Evolutionary conservation across 2,113 vertebrate species (phyloP).

Genomic region (Charadrius vociferus): DNA sequence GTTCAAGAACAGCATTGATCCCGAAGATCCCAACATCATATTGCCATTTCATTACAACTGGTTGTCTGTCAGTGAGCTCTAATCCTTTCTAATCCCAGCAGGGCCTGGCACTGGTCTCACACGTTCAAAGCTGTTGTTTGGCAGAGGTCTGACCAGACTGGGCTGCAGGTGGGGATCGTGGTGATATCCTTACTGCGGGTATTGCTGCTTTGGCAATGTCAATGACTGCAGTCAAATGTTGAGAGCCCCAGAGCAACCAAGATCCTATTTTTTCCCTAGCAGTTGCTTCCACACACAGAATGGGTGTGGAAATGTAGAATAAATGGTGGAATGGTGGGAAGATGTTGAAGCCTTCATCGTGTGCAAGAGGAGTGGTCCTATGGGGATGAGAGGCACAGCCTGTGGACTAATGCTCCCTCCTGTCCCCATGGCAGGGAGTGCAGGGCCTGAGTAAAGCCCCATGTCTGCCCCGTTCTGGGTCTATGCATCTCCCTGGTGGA

Average conservation of each 20-base stretch:
- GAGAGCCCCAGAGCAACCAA: neutral
- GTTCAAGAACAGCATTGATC: neutral
- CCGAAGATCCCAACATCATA: neutral
- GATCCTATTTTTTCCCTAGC: neutral
- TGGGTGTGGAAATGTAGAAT: neutral
- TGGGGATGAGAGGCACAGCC: neutral
- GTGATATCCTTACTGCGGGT: neutral
- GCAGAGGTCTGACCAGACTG: neutral
- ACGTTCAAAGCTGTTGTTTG: neutral
- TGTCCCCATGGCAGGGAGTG: neutral
- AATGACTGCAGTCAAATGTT: neutral
- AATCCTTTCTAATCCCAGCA: neutral
- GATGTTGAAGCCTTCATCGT: neutral
- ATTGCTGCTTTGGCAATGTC: neutral
- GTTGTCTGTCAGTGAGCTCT: neutral
- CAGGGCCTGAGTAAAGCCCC: neutral
- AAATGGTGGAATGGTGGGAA: neutral
- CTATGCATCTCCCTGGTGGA: neutral
- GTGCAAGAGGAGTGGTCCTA: neutral
- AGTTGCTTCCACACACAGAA: neutral
- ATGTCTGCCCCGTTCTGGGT: neutral
- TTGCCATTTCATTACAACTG: neutral
- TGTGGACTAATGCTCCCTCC: neutral
- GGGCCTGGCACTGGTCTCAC: neutral
- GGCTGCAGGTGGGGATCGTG: neutral